A percentile compares a stretch with the other conserved stretches of the same genome.
Evolutionary conservation across 2,888 invertebrate genomes (phyloP).

Genomic region (Melanophora roralis): DNA sequence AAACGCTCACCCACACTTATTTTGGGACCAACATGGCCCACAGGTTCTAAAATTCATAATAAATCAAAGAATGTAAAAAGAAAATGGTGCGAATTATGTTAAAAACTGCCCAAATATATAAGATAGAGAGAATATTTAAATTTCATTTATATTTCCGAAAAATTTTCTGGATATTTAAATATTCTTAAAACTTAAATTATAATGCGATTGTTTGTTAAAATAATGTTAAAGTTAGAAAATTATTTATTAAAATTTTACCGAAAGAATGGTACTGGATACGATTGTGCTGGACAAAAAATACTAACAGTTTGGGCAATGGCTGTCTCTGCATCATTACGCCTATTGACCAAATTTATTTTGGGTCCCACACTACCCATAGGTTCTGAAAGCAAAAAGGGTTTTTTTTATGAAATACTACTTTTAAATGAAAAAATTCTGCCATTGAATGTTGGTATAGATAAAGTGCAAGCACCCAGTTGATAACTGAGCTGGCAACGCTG

Average conservation of each 20-base stretch:
- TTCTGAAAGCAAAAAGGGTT: slow-evolving; percentile 73
- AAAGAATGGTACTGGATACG: slow-evolving; percentile 85
- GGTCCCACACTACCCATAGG: slow-evolving; percentile 78
- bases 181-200: too few relatives aligned
- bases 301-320: slow-evolving; percentile 79
- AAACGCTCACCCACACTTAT: slow-evolving; percentile 83
- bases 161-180: too few relatives aligned
- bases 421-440: neutral
- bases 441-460: slow-evolving; percentile 26
- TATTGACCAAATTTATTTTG: slow-evolving; percentile 83
- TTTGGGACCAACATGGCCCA: slow-evolving; percentile 80
- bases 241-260: slow-evolving; percentile 78
- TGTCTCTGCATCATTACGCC: slow-evolving; percentile 79
- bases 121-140: neutral
- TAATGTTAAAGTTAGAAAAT: neutral
- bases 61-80: neutral
- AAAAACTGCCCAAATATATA: slow-evolving; percentile 47
- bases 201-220: too few relatives aligned
- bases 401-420: too few relatives aligned
- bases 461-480: neutral
- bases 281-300: slow-evolving; percentile 86
- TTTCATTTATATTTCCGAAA: neutral
- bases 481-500: too few relatives aligned
- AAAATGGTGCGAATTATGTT: too few relatives aligned
- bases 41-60: slow-evolving; percentile 75